These are phyloP conservation scores for Macaria liturata DNA, from an alignment of 2,888 invertebrate species.

Conservation along the genomic window DNA sequence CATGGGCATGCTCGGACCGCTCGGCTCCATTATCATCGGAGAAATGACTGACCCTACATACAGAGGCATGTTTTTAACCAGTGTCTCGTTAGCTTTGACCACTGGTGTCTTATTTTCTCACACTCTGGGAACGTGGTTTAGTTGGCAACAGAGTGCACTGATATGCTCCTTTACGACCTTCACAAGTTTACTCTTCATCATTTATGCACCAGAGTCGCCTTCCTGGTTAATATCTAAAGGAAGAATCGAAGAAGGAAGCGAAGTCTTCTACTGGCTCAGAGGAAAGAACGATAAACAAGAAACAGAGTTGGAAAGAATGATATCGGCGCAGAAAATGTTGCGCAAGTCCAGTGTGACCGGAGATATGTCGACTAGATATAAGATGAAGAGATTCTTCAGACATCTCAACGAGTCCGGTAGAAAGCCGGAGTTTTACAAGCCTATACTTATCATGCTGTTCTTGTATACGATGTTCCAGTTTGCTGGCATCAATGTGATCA, in stretches of 20 bases:
- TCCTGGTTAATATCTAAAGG: constrained; percentile 86
- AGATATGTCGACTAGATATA: constrained; percentile 45
- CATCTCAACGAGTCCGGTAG: constrained; percentile 56
- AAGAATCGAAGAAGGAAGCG: constrained; percentile 78
- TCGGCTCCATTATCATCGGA: constrained; percentile 82
- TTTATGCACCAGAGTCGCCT: constrained; percentile 86
- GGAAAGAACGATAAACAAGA: constrained; percentile 67
- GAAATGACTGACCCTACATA: constrained; percentile 84
- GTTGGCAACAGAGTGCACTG: constrained; percentile 83
- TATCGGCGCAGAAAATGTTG: constrained; percentile 63
- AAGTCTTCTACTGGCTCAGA: constrained; percentile 82
- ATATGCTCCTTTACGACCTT: constrained; percentile 78
- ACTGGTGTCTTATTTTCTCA: constrained; percentile 85
- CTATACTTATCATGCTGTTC: constrained; percentile 83
- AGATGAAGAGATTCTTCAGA: constrained; percentile 47
- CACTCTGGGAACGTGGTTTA: constrained; percentile 82
- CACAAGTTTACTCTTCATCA: constrained; percentile 76
- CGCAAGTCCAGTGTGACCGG: constrained; percentile 60
- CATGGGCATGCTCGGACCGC: constrained; percentile 82
- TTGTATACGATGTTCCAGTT: constrained; percentile 87
- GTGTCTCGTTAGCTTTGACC: constrained; percentile 84
- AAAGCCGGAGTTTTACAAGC: constrained; percentile 83
- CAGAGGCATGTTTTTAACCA: constrained; percentile 84
- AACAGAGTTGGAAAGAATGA: constrained; percentile 75
- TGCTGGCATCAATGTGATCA: constrained; percentile 87